Percentiles rank a stretch among this genome's conserved stretches.
phyloP scores from a whole-genome alignment of 2,888 invertebrate genomes.

The Pristionchus exspectatus region DNA sequence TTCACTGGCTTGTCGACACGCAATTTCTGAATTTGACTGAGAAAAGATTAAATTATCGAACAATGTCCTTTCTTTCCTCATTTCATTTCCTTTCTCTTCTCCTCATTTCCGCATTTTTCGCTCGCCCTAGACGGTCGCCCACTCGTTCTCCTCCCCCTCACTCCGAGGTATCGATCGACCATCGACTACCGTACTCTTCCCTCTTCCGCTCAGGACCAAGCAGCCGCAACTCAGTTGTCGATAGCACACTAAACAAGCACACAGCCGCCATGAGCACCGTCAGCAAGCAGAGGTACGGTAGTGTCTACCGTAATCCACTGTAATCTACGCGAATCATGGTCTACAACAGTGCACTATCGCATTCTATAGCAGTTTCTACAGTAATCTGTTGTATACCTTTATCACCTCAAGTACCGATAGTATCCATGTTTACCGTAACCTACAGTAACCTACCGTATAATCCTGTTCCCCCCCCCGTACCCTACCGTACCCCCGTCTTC shows the following conservation, averaged over 20 bases:
- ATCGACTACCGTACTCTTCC: neutral
- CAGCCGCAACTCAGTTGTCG: neutral
- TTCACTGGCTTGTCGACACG: too few relatives aligned
- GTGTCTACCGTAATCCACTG: too few relatives aligned
- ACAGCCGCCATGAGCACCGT: neutral
- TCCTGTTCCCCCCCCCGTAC: neutral
- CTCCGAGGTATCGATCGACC: neutral
- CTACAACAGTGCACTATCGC: too few relatives aligned
- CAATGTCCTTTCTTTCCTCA: neutral
- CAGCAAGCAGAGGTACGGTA: conserved; percentile 3
- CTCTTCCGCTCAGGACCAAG: conserved; percentile 24
- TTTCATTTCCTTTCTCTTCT: neutral
- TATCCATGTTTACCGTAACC: neutral
- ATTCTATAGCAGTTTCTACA: too few relatives aligned
- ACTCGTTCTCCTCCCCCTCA: neutral
- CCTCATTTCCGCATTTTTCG: neutral
- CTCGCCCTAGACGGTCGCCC: neutral
- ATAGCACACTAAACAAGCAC: conserved; percentile 33
- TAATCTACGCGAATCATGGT: too few relatives aligned
- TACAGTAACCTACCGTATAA: neutral
- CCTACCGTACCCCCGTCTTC: neutral
- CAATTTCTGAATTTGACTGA: neutral
- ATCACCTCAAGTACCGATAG: neutral
- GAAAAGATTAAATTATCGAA: neutral
- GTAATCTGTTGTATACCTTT: too few relatives aligned